phyloP scores from a whole-genome alignment of 2,113 vertebrate genomes.

The Turnix velox region DNA sequence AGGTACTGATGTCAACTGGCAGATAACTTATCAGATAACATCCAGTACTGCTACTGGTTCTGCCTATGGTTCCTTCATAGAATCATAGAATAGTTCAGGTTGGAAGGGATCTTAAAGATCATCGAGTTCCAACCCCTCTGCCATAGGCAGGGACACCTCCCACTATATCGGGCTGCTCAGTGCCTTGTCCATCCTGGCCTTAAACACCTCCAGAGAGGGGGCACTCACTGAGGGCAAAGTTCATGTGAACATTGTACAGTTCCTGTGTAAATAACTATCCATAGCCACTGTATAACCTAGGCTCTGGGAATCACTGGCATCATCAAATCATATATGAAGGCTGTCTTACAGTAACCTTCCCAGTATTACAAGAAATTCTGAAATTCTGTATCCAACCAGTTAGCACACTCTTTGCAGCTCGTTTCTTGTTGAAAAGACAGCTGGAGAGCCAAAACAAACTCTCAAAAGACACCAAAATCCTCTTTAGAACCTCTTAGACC shows the following conservation, averaged over 20 bases:
- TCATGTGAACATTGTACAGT: not conserved
- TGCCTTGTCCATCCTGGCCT: no score
- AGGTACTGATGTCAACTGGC: not conserved
- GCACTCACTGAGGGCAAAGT: no score
- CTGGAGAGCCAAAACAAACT: not conserved
- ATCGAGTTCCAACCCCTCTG: no score
- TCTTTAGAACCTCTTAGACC: not conserved
- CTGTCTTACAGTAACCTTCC: not conserved
- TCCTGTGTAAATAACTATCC: not conserved
- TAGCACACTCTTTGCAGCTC: not conserved
- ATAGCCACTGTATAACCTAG: not conserved
- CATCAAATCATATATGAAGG: not conserved
- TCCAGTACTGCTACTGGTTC: not conserved
- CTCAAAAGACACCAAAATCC: not conserved
- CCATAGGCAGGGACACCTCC: no score
- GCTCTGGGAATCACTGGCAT: not conserved
- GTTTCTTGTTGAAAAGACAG: not conserved
- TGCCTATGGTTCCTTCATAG: not conserved
- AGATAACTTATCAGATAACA: not conserved
- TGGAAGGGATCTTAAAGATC: no score
- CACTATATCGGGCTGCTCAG: no score
- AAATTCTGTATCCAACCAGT: not conserved
- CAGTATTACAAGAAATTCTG: not conserved
- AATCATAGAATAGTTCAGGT: no score
- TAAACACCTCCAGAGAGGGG: no score